Evolutionary conservation across 2,113 vertebrate species (phyloP).

Genomic region (Microtus richardsoni): DNA sequence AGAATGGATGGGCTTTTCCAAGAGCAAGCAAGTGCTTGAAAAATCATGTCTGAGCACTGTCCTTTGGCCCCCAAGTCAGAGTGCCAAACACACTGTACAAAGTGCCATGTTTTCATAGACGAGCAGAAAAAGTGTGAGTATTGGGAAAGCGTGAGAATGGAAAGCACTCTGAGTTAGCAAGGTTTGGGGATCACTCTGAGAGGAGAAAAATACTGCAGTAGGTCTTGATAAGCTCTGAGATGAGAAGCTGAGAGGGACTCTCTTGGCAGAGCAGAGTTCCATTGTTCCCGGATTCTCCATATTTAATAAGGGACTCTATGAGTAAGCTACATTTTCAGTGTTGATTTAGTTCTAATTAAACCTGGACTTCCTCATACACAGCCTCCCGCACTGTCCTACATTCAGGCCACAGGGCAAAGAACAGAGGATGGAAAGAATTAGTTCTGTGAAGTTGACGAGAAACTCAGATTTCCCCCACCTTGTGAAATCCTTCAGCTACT

Average conservation of each 20-base stretch:
- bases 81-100: neutral
- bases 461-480: neutral
- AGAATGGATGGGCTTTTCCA: neutral
- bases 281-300: neutral
- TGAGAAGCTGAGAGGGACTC: neutral
- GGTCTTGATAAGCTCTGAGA: neutral
- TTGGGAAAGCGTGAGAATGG: too few relatives aligned
- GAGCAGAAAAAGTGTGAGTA: neutral
- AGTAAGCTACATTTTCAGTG: neutral
- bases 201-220: neutral
- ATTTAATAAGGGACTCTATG: neutral
- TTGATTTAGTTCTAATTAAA: neutral
- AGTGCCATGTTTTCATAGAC: neutral
- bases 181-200: neutral
- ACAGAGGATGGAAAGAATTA: neutral
- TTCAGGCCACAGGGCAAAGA: conserved; percentile 9
- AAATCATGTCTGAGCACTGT: neutral
- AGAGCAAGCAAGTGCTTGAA: neutral
- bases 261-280: neutral
- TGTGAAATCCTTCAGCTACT: neutral
- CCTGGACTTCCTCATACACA: neutral
- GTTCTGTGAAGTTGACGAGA: neutral
- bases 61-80: neutral
- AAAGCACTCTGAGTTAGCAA: neutral
- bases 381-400: neutral